Evolutionary conservation across 2,113 vertebrate genomes (phyloP).

Genomic region (Labeo catla): DNA sequence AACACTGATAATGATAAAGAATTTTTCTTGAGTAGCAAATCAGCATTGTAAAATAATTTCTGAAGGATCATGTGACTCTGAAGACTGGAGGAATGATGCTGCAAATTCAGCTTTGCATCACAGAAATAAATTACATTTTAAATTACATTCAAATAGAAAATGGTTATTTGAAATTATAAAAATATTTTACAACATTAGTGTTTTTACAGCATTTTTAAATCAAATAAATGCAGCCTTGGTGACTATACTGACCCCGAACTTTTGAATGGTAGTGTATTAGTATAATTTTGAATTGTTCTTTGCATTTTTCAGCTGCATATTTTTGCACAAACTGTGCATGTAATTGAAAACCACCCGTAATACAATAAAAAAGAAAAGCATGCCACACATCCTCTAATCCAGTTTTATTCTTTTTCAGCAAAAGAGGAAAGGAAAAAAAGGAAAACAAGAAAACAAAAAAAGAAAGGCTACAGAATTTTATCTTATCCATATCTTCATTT

Average conservation of each 20-base stretch:
- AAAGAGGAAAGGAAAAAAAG: constrained; percentile 72
- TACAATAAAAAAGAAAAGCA: constrained; percentile 53
- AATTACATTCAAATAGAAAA: neutral
- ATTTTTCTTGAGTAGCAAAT: neutral
- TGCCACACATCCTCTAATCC: constrained; percentile 79
- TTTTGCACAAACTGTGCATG: neutral
- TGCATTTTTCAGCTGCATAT: neutral
- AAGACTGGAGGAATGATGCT: neutral
- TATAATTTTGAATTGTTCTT: neutral
- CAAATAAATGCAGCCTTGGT: neutral
- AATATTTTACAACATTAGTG: neutral
- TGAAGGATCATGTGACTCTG: neutral
- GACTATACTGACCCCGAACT: neutral
- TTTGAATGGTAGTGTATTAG: neutral
- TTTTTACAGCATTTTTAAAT: neutral
- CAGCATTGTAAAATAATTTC: neutral
- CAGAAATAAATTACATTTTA: neutral
- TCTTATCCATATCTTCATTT: constrained; percentile 62
- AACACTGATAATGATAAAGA: neutral
- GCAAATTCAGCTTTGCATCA: neutral
- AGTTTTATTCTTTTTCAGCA: constrained; percentile 93
- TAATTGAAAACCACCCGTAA: neutral
- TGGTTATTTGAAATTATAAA: neutral
- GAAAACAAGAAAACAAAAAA: constrained; percentile 67
- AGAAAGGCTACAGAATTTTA: constrained; percentile 85